Evolutionary conservation across 2,888 invertebrate genomes (phyloP).

Genomic region (Parnassius apollo): DNA sequence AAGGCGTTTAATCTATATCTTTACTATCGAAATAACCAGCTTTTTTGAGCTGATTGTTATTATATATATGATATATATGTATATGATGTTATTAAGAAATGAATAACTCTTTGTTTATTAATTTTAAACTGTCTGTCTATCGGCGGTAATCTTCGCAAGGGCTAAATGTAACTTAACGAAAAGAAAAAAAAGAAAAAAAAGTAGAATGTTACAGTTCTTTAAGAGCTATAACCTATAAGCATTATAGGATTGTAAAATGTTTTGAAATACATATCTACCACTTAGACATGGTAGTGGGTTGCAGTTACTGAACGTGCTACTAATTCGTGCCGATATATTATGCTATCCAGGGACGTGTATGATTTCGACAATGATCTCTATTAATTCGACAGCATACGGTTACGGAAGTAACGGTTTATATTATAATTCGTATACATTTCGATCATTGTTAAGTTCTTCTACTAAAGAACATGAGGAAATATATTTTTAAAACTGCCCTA

Average conservation of each 20-base stretch:
- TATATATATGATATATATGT: no score
- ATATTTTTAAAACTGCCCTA: constrained; percentile 9
- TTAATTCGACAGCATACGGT: constrained; percentile 36
- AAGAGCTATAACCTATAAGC: constrained; percentile 12
- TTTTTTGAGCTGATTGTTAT: background rate
- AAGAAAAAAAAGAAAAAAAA: background rate
- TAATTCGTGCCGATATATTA: constrained; percentile 33
- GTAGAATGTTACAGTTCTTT: constrained; percentile 19
- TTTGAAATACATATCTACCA: constrained; percentile 17
- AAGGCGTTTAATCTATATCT: no score
- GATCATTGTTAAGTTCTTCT: constrained; percentile 32
- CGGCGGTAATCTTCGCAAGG: no score
- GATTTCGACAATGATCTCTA: constrained; percentile 28
- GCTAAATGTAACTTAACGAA: no score
- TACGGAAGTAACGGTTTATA: constrained; percentile 37
- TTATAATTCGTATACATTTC: constrained; percentile 35
- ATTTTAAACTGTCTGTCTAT: no score
- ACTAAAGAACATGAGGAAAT: constrained; percentile 34
- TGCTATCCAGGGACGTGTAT: constrained; percentile 31
- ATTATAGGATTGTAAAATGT: constrained; percentile 17
- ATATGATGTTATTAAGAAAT: no score
- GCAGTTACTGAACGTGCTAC: constrained; percentile 33
- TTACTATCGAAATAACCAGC: no score
- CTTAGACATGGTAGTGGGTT: constrained; percentile 15
- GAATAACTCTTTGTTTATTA: no score